A percentile compares a stretch with the other conserved stretches of the same genome.
Evolutionary conservation across 2,113 vertebrate species (phyloP).

Genomic region (Egretta garzetta): DNA sequence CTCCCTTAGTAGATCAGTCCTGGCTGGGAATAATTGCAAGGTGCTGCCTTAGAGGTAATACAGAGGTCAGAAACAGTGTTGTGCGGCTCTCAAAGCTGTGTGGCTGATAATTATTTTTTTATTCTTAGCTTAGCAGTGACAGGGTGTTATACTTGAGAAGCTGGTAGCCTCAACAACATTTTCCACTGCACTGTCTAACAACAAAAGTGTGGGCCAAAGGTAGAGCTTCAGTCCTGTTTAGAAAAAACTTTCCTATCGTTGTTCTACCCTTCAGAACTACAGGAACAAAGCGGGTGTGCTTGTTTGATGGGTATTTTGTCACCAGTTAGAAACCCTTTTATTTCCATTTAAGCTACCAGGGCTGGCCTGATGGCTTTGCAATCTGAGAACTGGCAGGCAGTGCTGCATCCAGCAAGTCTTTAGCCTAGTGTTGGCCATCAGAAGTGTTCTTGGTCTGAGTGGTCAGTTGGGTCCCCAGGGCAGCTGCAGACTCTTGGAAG

Average conservation of each 20-base stretch:
- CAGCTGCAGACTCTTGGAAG: neutral
- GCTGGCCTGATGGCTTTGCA: neutral
- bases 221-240: neutral
- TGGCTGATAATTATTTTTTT: conserved; percentile 22
- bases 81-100: neutral
- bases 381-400: neutral
- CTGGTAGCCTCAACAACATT: neutral
- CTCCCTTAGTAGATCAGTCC: neutral
- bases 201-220: conserved; percentile 5
- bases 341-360: neutral
- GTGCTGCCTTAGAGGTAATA: neutral
- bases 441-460: neutral
- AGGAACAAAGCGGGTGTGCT: neutral
- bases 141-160: conserved; percentile 3
- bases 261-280: neutral
- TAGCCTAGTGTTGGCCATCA: neutral
- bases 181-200: neutral
- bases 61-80: neutral
- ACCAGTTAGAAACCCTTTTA: neutral
- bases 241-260: conserved; percentile 22
- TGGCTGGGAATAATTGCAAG: neutral
- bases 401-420: neutral
- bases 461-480: rapidly evolving
- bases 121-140: neutral
- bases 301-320: neutral